These are phyloP conservation scores for Chunga burmeisteri DNA, from an alignment of 2,113 vertebrate genomes.

Conservation along the genomic window DNA sequence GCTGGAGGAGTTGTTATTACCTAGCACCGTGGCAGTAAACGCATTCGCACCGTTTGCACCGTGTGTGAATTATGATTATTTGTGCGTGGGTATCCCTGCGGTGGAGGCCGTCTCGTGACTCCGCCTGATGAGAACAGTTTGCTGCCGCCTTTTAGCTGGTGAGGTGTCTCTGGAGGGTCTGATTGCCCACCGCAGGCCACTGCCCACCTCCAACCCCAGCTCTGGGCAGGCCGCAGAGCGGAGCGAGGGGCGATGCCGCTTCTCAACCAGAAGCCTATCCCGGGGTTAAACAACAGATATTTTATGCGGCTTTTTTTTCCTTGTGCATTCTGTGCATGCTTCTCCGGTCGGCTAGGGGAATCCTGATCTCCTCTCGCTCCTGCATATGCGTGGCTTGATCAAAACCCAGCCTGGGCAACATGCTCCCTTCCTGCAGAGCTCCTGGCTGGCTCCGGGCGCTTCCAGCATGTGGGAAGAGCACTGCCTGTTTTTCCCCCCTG, in stretches of 20 bases:
- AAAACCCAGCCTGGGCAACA: background rate
- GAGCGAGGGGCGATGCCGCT: background rate
- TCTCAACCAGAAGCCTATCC: background rate
- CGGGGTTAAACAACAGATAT: too few species aligned
- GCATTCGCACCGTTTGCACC: background rate
- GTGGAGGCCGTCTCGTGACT: too few species aligned
- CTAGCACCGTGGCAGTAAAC: too few species aligned
- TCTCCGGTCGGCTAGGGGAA: background rate
- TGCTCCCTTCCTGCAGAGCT: background rate
- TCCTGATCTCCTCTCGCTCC: background rate
- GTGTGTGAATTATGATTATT: accelerated
- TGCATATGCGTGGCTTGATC: accelerated
- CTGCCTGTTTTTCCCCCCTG: too few species aligned
- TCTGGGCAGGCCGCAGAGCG: background rate
- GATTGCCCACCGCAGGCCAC: too few species aligned
- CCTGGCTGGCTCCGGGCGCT: accelerated
- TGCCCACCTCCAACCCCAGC: background rate
- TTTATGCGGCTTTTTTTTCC: too few species aligned
- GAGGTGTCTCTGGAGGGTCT: background rate
- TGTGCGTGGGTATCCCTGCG: accelerated
- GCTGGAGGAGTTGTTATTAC: background rate
- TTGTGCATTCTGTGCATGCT: accelerated
- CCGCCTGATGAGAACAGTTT: accelerated
- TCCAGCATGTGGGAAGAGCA: background rate
- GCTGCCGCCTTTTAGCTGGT: background rate